A percentile compares a stretch with the other conserved stretches of the same genome.
phyloP scores from a whole-genome alignment of 2,113 vertebrate species.

The Petroica traversi region DNA sequence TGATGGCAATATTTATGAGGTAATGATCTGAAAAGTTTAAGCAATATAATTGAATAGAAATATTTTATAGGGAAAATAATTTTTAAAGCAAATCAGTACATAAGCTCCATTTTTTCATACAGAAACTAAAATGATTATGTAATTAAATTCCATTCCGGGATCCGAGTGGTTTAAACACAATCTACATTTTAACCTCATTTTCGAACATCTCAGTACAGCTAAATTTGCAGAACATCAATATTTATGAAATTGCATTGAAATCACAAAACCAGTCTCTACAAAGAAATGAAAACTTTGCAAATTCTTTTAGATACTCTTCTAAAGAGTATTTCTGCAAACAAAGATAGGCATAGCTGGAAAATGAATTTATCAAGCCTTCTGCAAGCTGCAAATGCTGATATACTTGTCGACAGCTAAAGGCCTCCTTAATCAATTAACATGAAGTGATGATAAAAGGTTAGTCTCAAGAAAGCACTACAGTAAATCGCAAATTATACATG shows the following conservation, averaged over 20 bases:
- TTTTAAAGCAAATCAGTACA: background rate
- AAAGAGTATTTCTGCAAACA: slow-evolving; percentile 38
- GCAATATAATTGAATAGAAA: background rate
- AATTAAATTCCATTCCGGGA: slow-evolving; percentile 13
- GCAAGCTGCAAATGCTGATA: slow-evolving; percentile 38
- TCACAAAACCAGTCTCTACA: background rate
- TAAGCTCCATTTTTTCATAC: background rate
- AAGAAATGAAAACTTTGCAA: slow-evolving; percentile 33
- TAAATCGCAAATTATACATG: slow-evolving; percentile 7
- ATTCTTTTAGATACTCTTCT: slow-evolving; percentile 31
- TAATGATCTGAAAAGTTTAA: background rate
- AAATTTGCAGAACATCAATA: slow-evolving; percentile 7
- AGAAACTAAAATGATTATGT: background rate
- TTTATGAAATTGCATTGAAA: slow-evolving; percentile 21
- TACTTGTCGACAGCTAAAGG: slow-evolving; percentile 7
- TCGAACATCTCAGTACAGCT: background rate
- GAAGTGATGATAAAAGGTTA: background rate
- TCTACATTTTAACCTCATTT: background rate
- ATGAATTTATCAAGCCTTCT: slow-evolving; percentile 14
- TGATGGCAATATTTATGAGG: background rate
- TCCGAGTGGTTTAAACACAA: background rate
- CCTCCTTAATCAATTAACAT: slow-evolving; percentile 40
- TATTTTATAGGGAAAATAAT: background rate
- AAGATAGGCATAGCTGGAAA: slow-evolving; percentile 44
- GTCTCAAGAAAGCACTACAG: background rate